Base-by-base conservation (phyloP, 2,797 vertebrate genomes). In the Sebastes paucispinis region DNA sequence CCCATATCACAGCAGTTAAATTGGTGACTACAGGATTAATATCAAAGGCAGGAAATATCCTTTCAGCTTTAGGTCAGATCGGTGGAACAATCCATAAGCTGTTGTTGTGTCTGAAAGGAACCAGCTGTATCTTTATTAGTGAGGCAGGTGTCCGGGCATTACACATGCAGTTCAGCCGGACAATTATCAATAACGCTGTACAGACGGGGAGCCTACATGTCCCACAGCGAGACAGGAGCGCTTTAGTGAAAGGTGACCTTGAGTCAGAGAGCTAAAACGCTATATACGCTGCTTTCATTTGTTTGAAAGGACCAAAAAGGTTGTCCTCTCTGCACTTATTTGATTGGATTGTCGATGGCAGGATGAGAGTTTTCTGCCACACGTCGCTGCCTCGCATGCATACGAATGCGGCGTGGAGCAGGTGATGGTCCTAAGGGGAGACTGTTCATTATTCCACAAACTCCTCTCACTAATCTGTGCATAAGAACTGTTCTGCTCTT, bases 321-420 rank as follows among this genome's bases (percentile, higher is more conserved):
- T 84, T 82, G 81, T 85, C 81, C 70, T 89, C 73, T 84, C 80
- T 82, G 68, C 86, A 87, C 87, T 91, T 74, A 83, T 93, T 90
- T 91, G 89, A 95, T 94, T 94, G 87, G 84, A 93, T 90, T 91
- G 89, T 91, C 82, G 84, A 79, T 88, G 84, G 78, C 85, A 81
- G 81, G 77, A 80, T 83, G 85, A 80, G 76, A 79, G 77, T 79
- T 89, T 91, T 79, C 57, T 65, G 69, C 73, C 5, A 1, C 64
- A 74, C 71, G 6, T 62, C 11, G 39, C 47, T 72, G 66, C 83
- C 73, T 80, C 1, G 20, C 82, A 58, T 90, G 86, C 84, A 88
- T 88, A 87, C 13, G 54, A 86, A 91, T 86, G 84, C 6, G 25
- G 18, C 2, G 3, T 20, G 8, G 84, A 84, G 76, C 87, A 89